Conservation (phyloP, 1,140 invertebrate genomes). For the Saxidomus purpurata region DNA sequence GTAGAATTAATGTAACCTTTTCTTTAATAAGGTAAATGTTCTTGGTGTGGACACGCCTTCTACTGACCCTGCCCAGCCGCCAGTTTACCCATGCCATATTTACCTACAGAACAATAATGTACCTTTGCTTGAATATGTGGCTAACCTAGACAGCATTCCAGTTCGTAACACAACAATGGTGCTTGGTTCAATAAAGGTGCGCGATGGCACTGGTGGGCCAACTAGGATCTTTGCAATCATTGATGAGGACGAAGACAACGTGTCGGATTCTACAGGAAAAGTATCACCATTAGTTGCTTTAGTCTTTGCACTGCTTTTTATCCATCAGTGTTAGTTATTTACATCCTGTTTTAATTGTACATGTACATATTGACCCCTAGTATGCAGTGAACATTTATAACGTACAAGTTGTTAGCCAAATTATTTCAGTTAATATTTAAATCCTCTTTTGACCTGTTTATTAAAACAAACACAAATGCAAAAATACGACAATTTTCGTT, state of each 20-base stretch:
- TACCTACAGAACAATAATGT: constrained; percentile 51
- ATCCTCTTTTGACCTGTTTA: too few relatives aligned
- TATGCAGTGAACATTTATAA: too few relatives aligned
- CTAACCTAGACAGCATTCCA: constrained; percentile 69
- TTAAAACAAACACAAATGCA: too few relatives aligned
- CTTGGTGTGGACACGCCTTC: constrained; percentile 90
- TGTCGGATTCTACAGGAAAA: background rate
- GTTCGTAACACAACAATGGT: constrained; percentile 61
- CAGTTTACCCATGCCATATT: constrained; percentile 38
- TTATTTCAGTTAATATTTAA: too few relatives aligned
- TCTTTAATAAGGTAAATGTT: constrained; percentile 12
- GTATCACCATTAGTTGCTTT: background rate
- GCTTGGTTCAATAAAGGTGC: constrained; percentile 62
- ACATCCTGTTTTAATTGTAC: too few relatives aligned
- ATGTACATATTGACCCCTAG: too few relatives aligned
- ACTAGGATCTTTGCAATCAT: constrained; percentile 67
- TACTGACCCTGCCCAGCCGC: constrained; percentile 87
- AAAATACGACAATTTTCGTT: too few relatives aligned
- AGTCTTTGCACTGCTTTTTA: background rate
- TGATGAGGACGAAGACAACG: constrained; percentile 51
- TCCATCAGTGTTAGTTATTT: too few relatives aligned
- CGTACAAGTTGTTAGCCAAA: too few relatives aligned
- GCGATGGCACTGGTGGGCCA: constrained; percentile 69
- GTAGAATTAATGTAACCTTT: too few relatives aligned
- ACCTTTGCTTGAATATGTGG: constrained; percentile 67